Conservation (phyloP, 2,888 invertebrate species). For the Tetragonula carbonaria region DNA sequence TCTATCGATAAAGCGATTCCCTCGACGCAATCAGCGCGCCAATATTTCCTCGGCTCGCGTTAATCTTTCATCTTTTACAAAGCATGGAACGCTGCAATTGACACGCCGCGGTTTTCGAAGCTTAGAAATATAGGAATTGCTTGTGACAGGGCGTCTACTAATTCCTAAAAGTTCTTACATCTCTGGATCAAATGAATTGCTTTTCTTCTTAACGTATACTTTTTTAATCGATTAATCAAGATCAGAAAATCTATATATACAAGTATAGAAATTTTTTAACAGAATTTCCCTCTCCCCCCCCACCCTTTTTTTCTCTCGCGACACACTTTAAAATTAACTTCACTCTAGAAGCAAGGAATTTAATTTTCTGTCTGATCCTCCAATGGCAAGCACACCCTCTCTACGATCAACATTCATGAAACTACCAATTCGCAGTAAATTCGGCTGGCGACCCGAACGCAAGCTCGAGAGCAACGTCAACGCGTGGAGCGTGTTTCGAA, state of each 20-base stretch:
- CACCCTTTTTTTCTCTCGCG: no score
- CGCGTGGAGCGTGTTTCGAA: conserved; percentile 1
- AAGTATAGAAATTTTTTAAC: neutral
- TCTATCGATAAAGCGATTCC: conserved; percentile 24
- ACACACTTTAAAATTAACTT: neutral
- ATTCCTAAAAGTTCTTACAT: no score
- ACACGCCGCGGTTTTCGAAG: conserved; percentile 8
- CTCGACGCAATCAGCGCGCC: neutral
- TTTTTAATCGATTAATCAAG: neutral
- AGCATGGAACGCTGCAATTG: neutral
- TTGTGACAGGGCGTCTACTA: neutral
- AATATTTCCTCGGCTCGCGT: conserved; percentile 1
- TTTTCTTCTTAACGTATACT: neutral
- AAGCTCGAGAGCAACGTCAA: neutral
- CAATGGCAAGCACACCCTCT: neutral
- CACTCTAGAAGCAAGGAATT: neutral
- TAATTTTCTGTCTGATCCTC: neutral
- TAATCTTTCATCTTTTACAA: conserved; percentile 47
- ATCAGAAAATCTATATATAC: neutral
- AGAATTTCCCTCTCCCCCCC: neutral
- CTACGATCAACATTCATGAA: neutral
- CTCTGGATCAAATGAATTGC: no score
- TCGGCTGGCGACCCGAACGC: neutral
- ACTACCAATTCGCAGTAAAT: neutral
- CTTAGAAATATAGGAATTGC: conserved; percentile 27